Evolutionary conservation across 2,113 vertebrate genomes (phyloP).

Genomic region (Gymnogyps californianus): DNA sequence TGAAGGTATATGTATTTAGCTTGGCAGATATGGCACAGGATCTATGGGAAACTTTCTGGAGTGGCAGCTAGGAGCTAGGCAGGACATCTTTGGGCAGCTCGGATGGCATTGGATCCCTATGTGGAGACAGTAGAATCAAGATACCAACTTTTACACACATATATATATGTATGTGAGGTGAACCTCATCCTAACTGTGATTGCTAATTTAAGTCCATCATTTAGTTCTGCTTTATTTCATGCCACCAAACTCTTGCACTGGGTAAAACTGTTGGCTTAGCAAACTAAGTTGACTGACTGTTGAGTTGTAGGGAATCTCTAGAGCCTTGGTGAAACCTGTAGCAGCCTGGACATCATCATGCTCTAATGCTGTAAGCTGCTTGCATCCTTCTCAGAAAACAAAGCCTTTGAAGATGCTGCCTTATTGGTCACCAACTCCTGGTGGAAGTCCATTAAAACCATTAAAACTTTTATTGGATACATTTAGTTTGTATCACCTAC

Average conservation of each 20-base stretch:
- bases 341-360: neutral
- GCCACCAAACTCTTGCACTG: neutral
- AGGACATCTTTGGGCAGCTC: neutral
- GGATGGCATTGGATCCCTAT: neutral
- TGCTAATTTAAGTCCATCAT: neutral
- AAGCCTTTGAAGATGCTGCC: neutral
- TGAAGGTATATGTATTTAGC: neutral
- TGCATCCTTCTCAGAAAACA: neutral
- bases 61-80: neutral
- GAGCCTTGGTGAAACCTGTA: neutral
- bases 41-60: neutral
- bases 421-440: neutral
- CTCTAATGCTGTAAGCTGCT: neutral
- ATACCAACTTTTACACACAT: rapidly evolving
- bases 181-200: neutral
- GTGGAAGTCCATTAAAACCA: neutral
- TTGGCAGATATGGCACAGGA: neutral
- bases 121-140: neutral
- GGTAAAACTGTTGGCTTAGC: neutral
- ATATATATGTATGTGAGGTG: neutral
- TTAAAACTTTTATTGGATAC: neutral
- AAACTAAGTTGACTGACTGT: neutral
- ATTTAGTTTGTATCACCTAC: neutral
- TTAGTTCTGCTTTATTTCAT: neutral
- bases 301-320: neutral